phyloP scores from a whole-genome alignment of 2,888 invertebrate species.

The Toxonevra muliebris region DNA sequence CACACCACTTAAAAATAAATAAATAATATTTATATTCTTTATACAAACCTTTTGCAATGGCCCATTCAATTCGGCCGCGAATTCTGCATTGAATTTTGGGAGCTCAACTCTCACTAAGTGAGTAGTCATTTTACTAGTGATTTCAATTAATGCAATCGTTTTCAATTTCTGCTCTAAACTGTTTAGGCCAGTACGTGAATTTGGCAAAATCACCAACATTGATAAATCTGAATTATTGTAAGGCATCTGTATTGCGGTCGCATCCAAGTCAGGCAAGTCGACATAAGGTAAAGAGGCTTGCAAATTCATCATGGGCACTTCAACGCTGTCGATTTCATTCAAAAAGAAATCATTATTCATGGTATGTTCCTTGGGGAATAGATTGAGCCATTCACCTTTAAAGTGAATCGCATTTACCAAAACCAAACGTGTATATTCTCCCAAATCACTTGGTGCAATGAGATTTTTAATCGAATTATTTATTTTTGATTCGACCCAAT shows the following conservation, averaged over 20 bases:
- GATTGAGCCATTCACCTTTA: slow-evolving; percentile 78
- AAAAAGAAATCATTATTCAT: slow-evolving; percentile 73
- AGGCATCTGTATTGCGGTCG: slow-evolving; percentile 70
- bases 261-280: slow-evolving; percentile 47
- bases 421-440: slow-evolving; percentile 71
- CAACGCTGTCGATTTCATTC: slow-evolving; percentile 64
- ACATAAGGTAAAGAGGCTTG: slow-evolving; percentile 52
- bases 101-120: slow-evolving; percentile 67
- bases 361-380: slow-evolving; percentile 72
- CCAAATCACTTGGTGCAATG: slow-evolving; percentile 69
- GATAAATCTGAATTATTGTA: slow-evolving; percentile 76
- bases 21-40: background rate
- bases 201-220: slow-evolving; percentile 81
- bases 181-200: slow-evolving; percentile 73
- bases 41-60: slow-evolving; percentile 68
- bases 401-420: slow-evolving; percentile 87
- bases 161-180: slow-evolving; percentile 73
- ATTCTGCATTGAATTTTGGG: slow-evolving; percentile 86
- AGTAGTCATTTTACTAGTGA: slow-evolving; percentile 68
- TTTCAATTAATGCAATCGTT: slow-evolving; percentile 67
- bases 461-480: slow-evolving; percentile 84
- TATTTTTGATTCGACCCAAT: slow-evolving; percentile 83
- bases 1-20: no score
- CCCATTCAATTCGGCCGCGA: slow-evolving; percentile 71
- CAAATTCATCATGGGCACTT: slow-evolving; percentile 77